Evolutionary conservation across 1,140 invertebrate species (phyloP).

Genomic region (Dufourea novaeangliae): DNA sequence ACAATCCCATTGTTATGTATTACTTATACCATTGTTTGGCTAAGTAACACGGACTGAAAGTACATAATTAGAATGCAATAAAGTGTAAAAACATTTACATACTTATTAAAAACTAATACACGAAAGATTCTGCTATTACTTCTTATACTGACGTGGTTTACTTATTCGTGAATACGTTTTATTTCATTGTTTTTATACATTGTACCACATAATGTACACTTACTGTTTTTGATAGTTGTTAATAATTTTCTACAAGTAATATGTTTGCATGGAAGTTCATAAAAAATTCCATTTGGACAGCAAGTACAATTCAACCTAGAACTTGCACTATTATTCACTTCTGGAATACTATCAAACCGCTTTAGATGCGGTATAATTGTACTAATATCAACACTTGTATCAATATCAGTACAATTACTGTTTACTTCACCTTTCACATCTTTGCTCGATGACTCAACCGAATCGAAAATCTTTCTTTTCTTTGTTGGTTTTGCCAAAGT

Average conservation of each 20-base stretch:
- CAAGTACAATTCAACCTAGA: slow-evolving; percentile 67
- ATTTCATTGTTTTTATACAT: slow-evolving; percentile 65
- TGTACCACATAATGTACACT: slow-evolving; percentile 67
- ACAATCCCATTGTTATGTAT: slow-evolving; percentile 12
- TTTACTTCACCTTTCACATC: neutral
- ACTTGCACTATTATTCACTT: slow-evolving; percentile 15
- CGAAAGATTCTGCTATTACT: neutral
- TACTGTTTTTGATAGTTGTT: slow-evolving; percentile 57
- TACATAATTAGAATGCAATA: slow-evolving; percentile 12
- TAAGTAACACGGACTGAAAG: neutral
- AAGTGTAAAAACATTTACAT: slow-evolving; percentile 29
- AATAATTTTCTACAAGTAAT: slow-evolving; percentile 76
- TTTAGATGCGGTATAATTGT: slow-evolving; percentile 61
- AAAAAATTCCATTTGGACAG: slow-evolving; percentile 71
- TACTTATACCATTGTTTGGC: slow-evolving; percentile 2
- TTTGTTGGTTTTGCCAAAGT: slow-evolving; percentile 19
- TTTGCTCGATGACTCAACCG: neutral
- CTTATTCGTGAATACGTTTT: slow-evolving; percentile 64
- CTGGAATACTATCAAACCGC: slow-evolving; percentile 51
- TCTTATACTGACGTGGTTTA: too few species aligned
- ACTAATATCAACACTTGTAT: slow-evolving; percentile 51
- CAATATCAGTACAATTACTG: slow-evolving; percentile 24
- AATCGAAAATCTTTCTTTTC: slow-evolving; percentile 32
- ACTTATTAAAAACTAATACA: slow-evolving; percentile 36
- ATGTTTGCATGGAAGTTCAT: slow-evolving; percentile 79